Evolutionary conservation across 2,797 vertebrate species (phyloP).

Genomic region (Thaleichthys pacificus): DNA sequence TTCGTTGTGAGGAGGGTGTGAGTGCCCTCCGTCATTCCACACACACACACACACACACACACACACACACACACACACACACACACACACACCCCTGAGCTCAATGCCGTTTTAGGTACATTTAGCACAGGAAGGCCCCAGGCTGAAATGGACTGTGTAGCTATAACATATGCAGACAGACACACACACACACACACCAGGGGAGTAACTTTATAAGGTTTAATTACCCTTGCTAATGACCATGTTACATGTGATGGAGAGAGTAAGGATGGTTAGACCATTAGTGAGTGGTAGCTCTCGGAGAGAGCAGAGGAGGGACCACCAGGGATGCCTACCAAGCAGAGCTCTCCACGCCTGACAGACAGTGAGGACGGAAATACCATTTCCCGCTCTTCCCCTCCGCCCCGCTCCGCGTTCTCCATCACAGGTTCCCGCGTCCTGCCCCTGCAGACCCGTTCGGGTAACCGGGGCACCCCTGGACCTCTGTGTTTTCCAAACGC

Average conservation of each 20-base stretch:
- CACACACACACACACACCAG: constrained; percentile 21
- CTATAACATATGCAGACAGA: neutral
- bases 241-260: constrained; percentile 39
- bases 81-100: neutral
- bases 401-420: neutral
- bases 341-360: constrained; percentile 21
- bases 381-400: neutral
- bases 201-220: constrained; percentile 46
- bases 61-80: neutral
- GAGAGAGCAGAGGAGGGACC: constrained; percentile 32
- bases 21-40: neutral
- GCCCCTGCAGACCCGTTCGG: neutral
- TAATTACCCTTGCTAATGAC: constrained; percentile 51
- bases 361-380: neutral
- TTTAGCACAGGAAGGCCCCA: neutral
- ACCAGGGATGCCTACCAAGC: constrained; percentile 36
- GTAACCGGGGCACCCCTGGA: too few relatives aligned
- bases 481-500: too few relatives aligned
- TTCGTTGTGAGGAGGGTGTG: constrained; percentile 16
- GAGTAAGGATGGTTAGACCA: constrained; percentile 47
- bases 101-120: neutral
- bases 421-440: neutral
- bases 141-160: too few relatives aligned
- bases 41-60: neutral
- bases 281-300: constrained; percentile 31